phyloP scores from a whole-genome alignment of 2,113 vertebrate genomes.

The Indri indri region DNA sequence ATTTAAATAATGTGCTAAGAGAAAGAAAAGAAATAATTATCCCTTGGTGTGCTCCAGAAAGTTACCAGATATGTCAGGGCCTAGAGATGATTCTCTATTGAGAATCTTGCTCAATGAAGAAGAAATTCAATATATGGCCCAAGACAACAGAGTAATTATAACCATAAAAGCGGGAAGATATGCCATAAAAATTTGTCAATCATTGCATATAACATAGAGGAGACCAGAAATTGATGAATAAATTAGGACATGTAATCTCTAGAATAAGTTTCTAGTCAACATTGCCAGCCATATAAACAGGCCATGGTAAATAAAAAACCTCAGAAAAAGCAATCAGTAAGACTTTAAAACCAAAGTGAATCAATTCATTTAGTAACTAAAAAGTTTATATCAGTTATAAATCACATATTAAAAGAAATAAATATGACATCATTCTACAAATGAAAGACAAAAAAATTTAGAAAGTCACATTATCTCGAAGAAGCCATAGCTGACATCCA shows the following conservation, averaged over 20 bases:
- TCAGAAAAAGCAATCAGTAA: slow-evolving; percentile 34
- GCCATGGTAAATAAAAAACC: background rate
- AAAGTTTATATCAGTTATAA: slow-evolving; percentile 36
- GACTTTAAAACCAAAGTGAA: slow-evolving; percentile 39
- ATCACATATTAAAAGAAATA: slow-evolving; percentile 40
- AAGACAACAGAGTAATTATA: slow-evolving; percentile 44
- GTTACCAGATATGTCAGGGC: background rate
- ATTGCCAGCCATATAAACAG: background rate
- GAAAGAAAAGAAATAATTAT: background rate
- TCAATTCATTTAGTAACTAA: slow-evolving; percentile 33
- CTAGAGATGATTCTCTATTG: slow-evolving; percentile 28
- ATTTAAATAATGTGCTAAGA: background rate
- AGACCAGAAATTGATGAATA: slow-evolving; percentile 19
- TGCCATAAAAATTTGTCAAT: background rate
- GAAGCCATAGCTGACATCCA: background rate
- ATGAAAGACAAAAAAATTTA: slow-evolving; percentile 39
- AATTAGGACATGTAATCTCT: background rate
- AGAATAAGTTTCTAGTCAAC: slow-evolving; percentile 14
- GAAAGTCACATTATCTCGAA: slow-evolving; percentile 11
- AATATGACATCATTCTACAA: slow-evolving; percentile 34
- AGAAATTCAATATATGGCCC: background rate
- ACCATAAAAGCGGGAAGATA: background rate
- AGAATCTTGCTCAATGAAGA: slow-evolving; percentile 15
- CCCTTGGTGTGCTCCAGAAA: background rate
- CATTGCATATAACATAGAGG: background rate